Evolutionary conservation across 2,797 vertebrate genomes (phyloP).

Genomic region (Neomorphus geoffroyi): DNA sequence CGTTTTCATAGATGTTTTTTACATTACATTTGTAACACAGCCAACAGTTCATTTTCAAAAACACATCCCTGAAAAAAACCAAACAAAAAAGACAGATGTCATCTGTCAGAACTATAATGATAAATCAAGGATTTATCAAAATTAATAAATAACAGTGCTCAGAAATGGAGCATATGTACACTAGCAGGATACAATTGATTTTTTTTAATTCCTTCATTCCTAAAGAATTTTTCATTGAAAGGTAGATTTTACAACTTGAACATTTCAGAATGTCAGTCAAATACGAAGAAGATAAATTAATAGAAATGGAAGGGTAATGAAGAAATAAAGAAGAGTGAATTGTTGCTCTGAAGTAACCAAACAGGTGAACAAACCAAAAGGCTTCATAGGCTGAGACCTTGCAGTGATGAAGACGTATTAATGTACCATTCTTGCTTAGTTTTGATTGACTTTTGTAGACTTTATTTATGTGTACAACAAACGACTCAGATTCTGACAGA

Average conservation of each 20-base stretch:
- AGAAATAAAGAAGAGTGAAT: not conserved
- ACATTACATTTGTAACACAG: not conserved
- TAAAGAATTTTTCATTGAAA: not conserved
- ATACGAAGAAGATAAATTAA: not conserved
- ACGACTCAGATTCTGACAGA: not conserved
- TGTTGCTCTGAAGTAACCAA: rapidly evolving
- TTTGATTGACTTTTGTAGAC: not conserved
- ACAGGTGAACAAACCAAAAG: not conserved
- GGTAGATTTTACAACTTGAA: not conserved
- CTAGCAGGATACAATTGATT: not conserved
- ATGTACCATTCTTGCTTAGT: not conserved
- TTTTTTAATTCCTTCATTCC: not conserved
- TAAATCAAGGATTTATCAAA: not conserved
- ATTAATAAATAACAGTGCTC: not conserved
- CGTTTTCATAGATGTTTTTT: not conserved
- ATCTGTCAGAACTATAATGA: not conserved
- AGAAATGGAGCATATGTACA: not conserved
- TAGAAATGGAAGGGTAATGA: not conserved
- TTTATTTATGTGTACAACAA: not conserved
- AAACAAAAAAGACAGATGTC: not conserved
- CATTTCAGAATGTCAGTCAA: not conserved
- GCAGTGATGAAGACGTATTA: not conserved
- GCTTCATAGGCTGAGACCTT: not conserved
- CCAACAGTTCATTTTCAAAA: not conserved
- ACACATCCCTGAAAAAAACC: rapidly evolving